These are phyloP conservation scores for Coregonus suidteri DNA, from an alignment of 2,797 vertebrate species.

Conservation along the genomic window DNA sequence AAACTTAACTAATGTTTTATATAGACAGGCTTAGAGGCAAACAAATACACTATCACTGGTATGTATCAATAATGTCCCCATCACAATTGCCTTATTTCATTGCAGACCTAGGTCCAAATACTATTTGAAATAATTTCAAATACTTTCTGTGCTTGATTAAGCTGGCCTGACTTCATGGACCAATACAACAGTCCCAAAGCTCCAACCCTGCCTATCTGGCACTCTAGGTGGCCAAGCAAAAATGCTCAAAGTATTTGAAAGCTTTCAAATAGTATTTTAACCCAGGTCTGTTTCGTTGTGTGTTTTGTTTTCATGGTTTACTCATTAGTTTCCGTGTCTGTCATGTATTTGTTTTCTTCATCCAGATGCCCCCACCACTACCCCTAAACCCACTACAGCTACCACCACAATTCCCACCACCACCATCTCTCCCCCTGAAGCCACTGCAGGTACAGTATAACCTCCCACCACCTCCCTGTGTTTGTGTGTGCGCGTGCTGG, in stretches of 20 bases:
- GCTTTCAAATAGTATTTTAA: background rate
- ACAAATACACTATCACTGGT: background rate
- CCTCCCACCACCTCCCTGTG: conserved; percentile 24
- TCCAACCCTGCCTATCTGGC: background rate
- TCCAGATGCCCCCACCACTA: conserved; percentile 99
- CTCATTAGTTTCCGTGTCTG: conserved; percentile 75
- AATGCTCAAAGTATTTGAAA: background rate
- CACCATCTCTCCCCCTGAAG: conserved; percentile 82
- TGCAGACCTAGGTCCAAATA: background rate
- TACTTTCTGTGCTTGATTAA: background rate
- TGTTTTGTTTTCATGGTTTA: conserved; percentile 67
- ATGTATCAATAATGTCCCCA: background rate
- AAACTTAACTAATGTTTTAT: background rate
- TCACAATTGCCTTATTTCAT: conserved; percentile 15
- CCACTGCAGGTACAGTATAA: conserved; percentile 77
- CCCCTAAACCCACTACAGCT: conserved; percentile 94
- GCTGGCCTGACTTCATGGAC: background rate
- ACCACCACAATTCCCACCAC: conserved; percentile 76
- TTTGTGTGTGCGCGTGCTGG: conserved; percentile 16
- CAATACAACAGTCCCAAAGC: background rate
- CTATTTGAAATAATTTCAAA: background rate
- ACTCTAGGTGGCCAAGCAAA: background rate
- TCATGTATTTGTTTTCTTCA: conserved; percentile 85
- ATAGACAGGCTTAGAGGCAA: background rate
- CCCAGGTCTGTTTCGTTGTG: conserved; percentile 44